A percentile compares a stretch with the other conserved stretches of the same genome.
phyloP scores from a whole-genome alignment of 2,888 invertebrate species.

The Lasioglossum villosulum region DNA sequence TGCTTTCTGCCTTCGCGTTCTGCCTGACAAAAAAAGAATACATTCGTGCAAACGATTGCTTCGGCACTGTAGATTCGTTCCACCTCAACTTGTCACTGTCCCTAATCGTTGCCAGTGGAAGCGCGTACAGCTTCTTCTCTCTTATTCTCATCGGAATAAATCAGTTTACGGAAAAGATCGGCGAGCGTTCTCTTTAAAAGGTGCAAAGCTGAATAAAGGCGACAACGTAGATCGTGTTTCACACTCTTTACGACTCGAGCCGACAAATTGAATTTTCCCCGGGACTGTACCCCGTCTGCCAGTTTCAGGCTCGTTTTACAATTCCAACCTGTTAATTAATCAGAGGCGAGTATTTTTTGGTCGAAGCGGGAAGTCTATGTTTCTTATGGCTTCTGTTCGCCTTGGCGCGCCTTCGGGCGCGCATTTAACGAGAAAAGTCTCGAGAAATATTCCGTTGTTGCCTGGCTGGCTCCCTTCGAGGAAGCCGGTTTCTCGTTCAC shows the following conservation, averaged over 20 bases:
- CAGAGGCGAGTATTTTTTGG: neutral
- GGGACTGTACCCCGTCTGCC: neutral
- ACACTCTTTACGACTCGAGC: neutral
- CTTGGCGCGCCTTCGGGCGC: neutral
- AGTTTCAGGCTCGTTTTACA: neutral
- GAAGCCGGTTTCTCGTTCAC: neutral
- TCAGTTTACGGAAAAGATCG: neutral
- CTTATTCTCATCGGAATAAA: neutral
- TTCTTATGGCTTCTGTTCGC: neutral
- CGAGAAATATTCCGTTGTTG: constrained; percentile 1
- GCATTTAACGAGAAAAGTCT: neutral
- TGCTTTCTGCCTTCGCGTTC: neutral
- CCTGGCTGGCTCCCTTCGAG: neutral
- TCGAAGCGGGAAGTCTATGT: neutral
- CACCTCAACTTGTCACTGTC: neutral
- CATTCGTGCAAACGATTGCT: too few relatives aligned
- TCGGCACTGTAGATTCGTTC: neutral
- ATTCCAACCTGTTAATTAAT: neutral
- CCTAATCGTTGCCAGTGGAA: neutral
- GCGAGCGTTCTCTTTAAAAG: neutral
- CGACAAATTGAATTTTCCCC: neutral
- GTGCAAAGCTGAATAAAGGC: neutral
- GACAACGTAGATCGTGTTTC: neutral
- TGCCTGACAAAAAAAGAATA: too few relatives aligned
- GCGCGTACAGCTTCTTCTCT: too few relatives aligned